Percentiles rank a stretch among this genome's conserved stretches.
Conservation (phyloP, 2,888 invertebrate species). For the Leptinotarsa rubiginosa region DNA sequence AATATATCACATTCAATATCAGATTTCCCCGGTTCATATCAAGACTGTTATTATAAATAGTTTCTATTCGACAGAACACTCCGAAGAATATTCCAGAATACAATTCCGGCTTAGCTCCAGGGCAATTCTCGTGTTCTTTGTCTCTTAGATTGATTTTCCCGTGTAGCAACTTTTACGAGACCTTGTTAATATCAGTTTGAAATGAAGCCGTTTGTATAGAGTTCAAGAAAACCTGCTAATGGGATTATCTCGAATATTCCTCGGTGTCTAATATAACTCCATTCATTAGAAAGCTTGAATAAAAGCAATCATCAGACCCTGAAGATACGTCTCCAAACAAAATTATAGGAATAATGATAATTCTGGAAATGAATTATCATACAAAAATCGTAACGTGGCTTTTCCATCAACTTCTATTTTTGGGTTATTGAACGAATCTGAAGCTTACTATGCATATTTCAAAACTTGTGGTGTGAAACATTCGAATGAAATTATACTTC, state of each 20-base stretch:
- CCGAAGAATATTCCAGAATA: not conserved
- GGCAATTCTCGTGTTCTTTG: not conserved
- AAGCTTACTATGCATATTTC: too few relatives aligned
- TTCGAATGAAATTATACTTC: too few relatives aligned
- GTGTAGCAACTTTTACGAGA: not conserved
- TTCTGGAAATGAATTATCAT: too few relatives aligned
- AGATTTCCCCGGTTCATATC: too few relatives aligned
- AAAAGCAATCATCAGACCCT: constrained; percentile 1
- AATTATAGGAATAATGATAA: too few relatives aligned
- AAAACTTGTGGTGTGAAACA: too few relatives aligned
- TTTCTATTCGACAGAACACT: not conserved
- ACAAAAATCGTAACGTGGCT: too few relatives aligned
- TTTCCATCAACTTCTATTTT: too few relatives aligned
- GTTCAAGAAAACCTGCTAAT: constrained; percentile 15
- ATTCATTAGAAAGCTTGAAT: constrained; percentile 7
- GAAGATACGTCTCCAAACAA: too few relatives aligned
- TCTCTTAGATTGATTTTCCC: constrained; percentile 9
- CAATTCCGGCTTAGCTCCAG: not conserved
- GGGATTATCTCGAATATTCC: constrained; percentile 9
- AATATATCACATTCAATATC: too few relatives aligned
- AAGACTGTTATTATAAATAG: not conserved
- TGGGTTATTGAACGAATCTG: too few relatives aligned
- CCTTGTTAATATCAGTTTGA: not conserved
- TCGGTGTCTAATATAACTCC: not conserved
- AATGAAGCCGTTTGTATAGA: constrained; percentile 11